Conservation (phyloP, 2,888 invertebrate species). For the Amiota mariae region DNA sequence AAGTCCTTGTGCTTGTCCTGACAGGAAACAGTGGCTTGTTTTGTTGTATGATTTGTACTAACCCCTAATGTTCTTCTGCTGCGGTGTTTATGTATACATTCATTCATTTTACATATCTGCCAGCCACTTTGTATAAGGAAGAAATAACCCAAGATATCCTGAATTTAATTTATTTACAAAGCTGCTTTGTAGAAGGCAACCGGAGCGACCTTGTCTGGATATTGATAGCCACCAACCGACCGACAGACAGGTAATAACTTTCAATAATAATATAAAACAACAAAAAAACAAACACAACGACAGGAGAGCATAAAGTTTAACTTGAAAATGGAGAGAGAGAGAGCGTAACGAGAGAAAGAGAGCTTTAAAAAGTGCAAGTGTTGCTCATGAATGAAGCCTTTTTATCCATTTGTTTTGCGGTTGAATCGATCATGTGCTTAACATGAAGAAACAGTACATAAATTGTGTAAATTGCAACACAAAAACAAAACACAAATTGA, state of each 20-base stretch:
- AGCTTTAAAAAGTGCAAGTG: too few species aligned
- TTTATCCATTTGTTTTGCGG: too few species aligned
- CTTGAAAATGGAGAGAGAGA: not conserved
- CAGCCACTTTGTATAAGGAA: conserved; percentile 6
- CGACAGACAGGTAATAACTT: not conserved
- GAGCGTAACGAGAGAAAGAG: not conserved
- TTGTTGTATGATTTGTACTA: not conserved
- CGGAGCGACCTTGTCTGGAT: conserved; percentile 54
- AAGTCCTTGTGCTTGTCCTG: too few species aligned
- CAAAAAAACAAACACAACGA: not conserved
- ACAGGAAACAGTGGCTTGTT: too few species aligned
- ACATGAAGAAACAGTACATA: too few species aligned
- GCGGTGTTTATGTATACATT: conserved; percentile 23
- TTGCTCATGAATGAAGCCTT: too few species aligned
- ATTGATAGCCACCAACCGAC: conserved; percentile 39
- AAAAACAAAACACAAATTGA: too few species aligned
- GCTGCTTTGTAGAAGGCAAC: not conserved
- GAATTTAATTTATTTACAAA: conserved; percentile 54
- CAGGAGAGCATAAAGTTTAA: not conserved
- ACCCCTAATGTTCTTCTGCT: conserved; percentile 18
- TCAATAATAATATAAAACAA: not conserved
- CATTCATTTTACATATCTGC: conserved; percentile 15
- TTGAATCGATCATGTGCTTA: too few species aligned
- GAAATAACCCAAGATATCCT: conserved; percentile 58
- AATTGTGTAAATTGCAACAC: too few species aligned